A percentile compares a stretch with the other conserved stretches of the same genome.
Conservation (phyloP, 2,888 invertebrate genomes). For the Syrista parreyssii region DNA sequence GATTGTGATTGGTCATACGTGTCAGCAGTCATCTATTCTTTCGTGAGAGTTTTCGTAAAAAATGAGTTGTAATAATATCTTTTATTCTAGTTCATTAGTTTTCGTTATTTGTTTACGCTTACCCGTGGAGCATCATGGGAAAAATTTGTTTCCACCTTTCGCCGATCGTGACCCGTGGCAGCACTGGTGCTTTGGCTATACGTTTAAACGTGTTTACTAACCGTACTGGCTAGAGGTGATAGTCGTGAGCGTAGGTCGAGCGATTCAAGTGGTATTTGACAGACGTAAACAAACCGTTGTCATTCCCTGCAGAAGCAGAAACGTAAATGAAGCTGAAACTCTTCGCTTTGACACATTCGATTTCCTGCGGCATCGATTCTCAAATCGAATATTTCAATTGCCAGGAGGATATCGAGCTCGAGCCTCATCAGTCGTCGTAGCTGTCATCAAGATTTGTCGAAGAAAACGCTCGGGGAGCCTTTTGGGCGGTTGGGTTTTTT, state of each 20-base stretch:
- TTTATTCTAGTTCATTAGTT: background rate
- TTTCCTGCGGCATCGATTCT: background rate
- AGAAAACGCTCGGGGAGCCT: background rate
- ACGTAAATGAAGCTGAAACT: background rate
- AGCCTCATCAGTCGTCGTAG: background rate
- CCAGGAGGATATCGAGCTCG: background rate
- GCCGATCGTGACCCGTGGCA: background rate
- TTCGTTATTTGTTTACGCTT: background rate
- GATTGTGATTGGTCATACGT: background rate
- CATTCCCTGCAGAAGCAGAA: background rate
- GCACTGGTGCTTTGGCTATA: background rate
- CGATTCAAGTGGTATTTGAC: background rate
- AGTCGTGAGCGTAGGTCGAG: background rate
- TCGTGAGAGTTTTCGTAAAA: background rate
- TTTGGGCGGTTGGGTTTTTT: constrained; percentile 18
- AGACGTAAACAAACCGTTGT: background rate
- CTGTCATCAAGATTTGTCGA: background rate
- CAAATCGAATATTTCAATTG: background rate
- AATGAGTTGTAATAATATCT: no score
- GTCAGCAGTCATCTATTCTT: background rate
- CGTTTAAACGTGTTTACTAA: background rate
- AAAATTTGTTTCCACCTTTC: background rate
- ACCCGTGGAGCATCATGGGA: background rate
- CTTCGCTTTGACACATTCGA: background rate
- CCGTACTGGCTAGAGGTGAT: background rate